Conservation (phyloP, 2,888 invertebrate genomes). For the Polyommatus icarus region DNA sequence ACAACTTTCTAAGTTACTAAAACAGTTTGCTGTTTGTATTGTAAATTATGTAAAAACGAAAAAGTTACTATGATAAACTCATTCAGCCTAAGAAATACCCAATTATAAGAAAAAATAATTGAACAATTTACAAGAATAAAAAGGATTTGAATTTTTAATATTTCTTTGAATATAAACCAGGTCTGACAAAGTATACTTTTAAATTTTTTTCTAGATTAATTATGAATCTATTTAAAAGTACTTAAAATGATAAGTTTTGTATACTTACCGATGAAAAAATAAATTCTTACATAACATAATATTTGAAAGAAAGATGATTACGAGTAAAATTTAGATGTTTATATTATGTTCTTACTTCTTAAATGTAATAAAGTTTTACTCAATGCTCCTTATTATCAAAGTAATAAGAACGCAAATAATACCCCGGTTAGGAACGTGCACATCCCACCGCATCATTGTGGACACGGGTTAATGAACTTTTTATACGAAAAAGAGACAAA, state of each 20-base stretch:
- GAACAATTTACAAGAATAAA: not conserved
- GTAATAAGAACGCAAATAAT: not conserved
- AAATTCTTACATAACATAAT: too few species aligned
- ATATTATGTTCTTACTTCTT: too few species aligned
- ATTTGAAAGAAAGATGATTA: too few species aligned
- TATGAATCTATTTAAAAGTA: too few species aligned
- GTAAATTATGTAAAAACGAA: not conserved
- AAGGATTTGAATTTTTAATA: not conserved
- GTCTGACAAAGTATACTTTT: too few species aligned
- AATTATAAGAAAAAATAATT: not conserved
- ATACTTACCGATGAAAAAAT: too few species aligned
- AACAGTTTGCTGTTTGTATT: not conserved
- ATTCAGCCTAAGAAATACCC: not conserved
- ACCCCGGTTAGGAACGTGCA: not conserved
- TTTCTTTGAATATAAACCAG: not conserved
- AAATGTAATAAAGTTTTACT: too few species aligned
- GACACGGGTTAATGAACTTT: constrained; percentile 34
- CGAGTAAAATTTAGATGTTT: too few species aligned
- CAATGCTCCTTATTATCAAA: too few species aligned
- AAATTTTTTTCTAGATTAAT: too few species aligned
- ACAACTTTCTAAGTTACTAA: not conserved
- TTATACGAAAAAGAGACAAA: constrained; percentile 37
- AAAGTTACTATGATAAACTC: not conserved
- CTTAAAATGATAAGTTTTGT: too few species aligned
- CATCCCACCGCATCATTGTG: not conserved